Evolutionary conservation across 2,113 vertebrate species (phyloP), one percentile per base, ranked within the genome.

Genomic region (Bubo scandiacus): DNA sequence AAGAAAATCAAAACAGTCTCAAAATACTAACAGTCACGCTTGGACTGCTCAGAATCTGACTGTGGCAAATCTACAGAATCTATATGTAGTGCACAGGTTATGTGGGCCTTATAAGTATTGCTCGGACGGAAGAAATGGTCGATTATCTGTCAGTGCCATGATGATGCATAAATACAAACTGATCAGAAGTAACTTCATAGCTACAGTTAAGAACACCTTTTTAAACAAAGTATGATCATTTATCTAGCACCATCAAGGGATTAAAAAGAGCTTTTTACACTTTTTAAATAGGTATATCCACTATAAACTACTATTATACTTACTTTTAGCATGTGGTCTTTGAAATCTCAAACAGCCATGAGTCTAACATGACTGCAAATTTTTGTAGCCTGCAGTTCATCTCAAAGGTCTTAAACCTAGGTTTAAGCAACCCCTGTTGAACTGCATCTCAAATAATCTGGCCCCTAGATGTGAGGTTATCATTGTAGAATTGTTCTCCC

Each of bases 41-140:
- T 81, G 86, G 86, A 92, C 67, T 87, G 88, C 68, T 93, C 86
- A 96, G 79, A 86, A 81, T 81, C 80, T 93, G 68, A 36, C 71
- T 68, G 11, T 70, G 34, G 65, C 65, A 57, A 68, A 92, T 29
- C 57, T 72, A 86, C 14, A 67, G 34, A 65, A 93, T 12, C 27
- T 63, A 14, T 67, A 36, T 12, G 45, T 43, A 86, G 58, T 61
- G 23, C 66, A 22, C 27, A 57, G 15, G 17, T 67, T 88, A 59
- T 5, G 57, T 9, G 18, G 5, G 36, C 27, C 59, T 71, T 73
- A 7, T 6, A 36, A 65, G 83, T 78, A 77, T 13, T 93, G 20
- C 22, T 11, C 11, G 16, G 83, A 62, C 17, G 51, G 45, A 80
- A 90, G 42, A 90, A 78, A 86, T 38, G 2, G 63, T 20, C 3